Base-by-base conservation (phyloP, 2,888 invertebrate species). In the Parnassius glacialis region DNA sequence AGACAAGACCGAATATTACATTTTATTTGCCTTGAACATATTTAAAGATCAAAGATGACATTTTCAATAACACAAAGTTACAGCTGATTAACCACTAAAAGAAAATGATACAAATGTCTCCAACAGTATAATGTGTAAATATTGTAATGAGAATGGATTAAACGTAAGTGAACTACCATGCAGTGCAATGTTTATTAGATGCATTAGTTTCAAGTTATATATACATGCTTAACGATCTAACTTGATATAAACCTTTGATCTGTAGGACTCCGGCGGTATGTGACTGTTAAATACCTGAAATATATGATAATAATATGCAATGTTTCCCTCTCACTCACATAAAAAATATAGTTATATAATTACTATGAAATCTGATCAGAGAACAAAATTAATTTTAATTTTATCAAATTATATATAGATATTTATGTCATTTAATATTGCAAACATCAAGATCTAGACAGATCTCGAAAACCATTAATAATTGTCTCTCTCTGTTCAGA, bases 251-350 rank as follows among this genome's bases (percentile, higher is more conserved):
- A 96, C 96, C 95, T 97, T 97, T 92, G 96, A 95, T 94, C 97
- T 95, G 94, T 96, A 97, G 87, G 96, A 95, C 93, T 97, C 97
- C 94, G 95, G 95, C 93, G 96, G 95, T 94, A 96, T 96, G 94
- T 97, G 97, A 94, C 96, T 97, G 95, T 97, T 97, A 94, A 96
- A 97, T 88, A 97, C 96, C 97, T 97, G 94, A 88, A 95, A 95
- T 93, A 89, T 88, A 90, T 81, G 81, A 87, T 79, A 89, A 80
- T 86, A 87, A 80, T 86, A 87, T 89, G 87, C 86, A 87, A 85
- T 87, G 83, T 82, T 81, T 83, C 76, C 79, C 77, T 75, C 79
- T 75, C 74, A 73, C 74, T 75, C 68, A 69, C 52, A 64, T 57
- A 47, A 57, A 48, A 58, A 59, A 52, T 48, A 16, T 9, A 48